phyloP scores from a whole-genome alignment of 2,113 vertebrate species.

The Bucco capensis region DNA sequence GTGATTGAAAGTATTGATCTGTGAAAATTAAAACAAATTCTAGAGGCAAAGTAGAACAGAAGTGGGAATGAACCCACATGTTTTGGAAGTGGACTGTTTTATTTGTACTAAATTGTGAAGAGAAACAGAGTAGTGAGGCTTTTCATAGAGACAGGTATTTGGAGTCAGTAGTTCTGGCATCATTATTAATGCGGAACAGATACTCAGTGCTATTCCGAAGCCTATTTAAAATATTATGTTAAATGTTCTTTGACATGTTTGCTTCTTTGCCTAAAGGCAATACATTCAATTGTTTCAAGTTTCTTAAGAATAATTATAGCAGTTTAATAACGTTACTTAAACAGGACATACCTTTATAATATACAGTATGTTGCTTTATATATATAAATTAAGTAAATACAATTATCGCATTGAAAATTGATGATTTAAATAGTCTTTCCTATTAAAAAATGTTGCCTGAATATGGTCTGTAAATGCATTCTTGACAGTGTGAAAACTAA shows the following conservation, averaged over 20 bases:
- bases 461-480: not conserved
- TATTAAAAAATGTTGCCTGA: not conserved
- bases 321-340: slow-evolving; percentile 19
- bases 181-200: not conserved
- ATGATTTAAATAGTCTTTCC: not conserved
- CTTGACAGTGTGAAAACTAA: not conserved
- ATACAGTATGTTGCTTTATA: slow-evolving; percentile 33
- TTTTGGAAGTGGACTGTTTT: not conserved
- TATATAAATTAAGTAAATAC: slow-evolving; percentile 46
- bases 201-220: not conserved
- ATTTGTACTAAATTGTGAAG: not conserved
- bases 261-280: slow-evolving; percentile 29
- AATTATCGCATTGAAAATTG: slow-evolving; percentile 28
- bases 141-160: not conserved
- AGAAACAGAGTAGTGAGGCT: not conserved
- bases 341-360: slow-evolving; percentile 17
- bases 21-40: not conserved
- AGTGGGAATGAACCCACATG: not conserved
- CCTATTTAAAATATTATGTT: not conserved
- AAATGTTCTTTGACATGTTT: slow-evolving; percentile 28
- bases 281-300: not conserved
- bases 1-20: not conserved
- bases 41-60: not conserved
- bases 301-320: slow-evolving; percentile 48
- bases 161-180: slow-evolving; percentile 4